Conservation (phyloP, 2,113 vertebrate genomes). For the Acinonyx jubatus region DNA sequence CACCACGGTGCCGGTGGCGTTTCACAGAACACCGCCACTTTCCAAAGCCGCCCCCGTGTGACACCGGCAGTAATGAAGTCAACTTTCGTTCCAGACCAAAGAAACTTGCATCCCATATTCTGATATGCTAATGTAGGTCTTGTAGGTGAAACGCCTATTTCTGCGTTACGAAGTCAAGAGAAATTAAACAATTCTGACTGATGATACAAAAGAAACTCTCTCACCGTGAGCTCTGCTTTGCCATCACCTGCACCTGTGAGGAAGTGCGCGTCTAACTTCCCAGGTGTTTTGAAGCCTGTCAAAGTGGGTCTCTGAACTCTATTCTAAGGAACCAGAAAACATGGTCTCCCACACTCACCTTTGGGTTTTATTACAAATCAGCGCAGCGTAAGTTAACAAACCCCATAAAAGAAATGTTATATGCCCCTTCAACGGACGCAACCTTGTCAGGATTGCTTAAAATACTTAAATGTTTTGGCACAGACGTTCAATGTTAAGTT, state of each 20-base stretch:
- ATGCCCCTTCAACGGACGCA: neutral
- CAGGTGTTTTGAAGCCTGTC: neutral
- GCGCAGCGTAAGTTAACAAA: neutral
- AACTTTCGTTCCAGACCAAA: neutral
- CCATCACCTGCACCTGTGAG: fast-evolving
- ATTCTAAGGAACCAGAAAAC: neutral
- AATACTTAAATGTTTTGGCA: neutral
- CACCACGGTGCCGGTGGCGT: too few relatives aligned
- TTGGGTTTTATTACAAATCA: neutral
- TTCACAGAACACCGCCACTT: neutral
- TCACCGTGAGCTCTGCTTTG: fast-evolving
- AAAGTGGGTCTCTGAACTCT: neutral
- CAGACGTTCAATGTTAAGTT: neutral
- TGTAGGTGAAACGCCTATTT: neutral
- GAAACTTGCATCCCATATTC: neutral
- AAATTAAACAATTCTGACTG: neutral
- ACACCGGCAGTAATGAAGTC: neutral
- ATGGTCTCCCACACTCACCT: neutral
- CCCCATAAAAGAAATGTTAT: neutral
- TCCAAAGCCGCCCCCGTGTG: neutral
- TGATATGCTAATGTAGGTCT: fast-evolving
- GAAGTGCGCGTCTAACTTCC: fast-evolving
- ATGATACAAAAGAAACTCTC: too few relatives aligned
- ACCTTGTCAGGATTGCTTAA: neutral
- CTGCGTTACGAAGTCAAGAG: neutral